Evolutionary conservation across 1,140 invertebrate species (phyloP).

Genomic region (Diprion similis): DNA sequence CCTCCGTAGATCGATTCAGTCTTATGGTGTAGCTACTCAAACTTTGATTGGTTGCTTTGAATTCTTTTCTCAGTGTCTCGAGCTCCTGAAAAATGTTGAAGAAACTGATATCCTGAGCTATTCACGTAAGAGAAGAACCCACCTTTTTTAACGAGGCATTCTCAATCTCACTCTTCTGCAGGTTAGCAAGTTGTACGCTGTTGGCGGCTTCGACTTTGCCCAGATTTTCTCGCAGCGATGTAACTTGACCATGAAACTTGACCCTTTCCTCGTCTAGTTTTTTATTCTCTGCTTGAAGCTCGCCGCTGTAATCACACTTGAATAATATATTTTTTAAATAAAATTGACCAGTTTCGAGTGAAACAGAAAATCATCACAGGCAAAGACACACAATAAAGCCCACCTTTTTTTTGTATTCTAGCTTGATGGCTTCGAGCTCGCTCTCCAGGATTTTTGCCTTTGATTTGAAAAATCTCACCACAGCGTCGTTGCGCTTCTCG

Average conservation of each 20-base stretch:
- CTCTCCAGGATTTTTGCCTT: conserved; percentile 57
- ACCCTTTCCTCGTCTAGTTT: conserved; percentile 51
- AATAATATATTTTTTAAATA: conserved; percentile 21
- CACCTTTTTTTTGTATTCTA: conserved; percentile 57
- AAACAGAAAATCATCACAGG: conserved; percentile 8
- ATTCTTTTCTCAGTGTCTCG: conserved; percentile 58
- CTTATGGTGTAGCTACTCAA: conserved; percentile 50
- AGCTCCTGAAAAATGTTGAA: conserved; percentile 46
- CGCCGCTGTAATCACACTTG: conserved; percentile 50
- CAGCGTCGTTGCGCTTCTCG: conserved; percentile 35
- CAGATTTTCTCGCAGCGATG: conserved; percentile 49
- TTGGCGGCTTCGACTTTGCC: conserved; percentile 52
- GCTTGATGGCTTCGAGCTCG: conserved; percentile 51
- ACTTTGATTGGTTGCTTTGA: conserved; percentile 52
- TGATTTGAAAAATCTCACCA: conserved; percentile 50
- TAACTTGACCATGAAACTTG: conserved; percentile 54
- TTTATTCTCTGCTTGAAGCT: conserved; percentile 55
- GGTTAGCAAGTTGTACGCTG: conserved; percentile 43
- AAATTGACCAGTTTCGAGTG: conserved; percentile 12
- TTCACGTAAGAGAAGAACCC: conserved; percentile 16
- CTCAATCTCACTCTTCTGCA: conserved; percentile 53
- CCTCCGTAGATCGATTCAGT: conserved; percentile 59
- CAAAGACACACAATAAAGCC: conserved; percentile 5
- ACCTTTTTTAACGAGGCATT: conserved; percentile 58
- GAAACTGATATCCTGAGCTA: conserved; percentile 15